A percentile compares a stretch with the other conserved stretches of the same genome.
Conservation (phyloP, 1,140 invertebrate genomes). For the Drosophila pruinosa region DNA sequence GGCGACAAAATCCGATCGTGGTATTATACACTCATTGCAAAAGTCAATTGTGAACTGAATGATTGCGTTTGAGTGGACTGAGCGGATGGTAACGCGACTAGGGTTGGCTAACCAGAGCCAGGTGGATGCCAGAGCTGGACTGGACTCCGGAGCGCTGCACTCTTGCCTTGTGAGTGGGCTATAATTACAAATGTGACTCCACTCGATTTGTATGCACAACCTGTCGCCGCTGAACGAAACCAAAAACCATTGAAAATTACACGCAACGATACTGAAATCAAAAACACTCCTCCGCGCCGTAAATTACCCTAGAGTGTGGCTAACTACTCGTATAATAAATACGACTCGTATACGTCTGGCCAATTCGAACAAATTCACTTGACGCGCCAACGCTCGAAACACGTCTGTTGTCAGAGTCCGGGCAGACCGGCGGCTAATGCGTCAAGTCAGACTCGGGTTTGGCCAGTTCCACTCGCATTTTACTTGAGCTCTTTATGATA, state of each 20-base stretch:
- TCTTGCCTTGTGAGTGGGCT: conserved; percentile 4
- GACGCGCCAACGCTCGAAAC: conserved; percentile 49
- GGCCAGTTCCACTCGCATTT: conserved; percentile 7
- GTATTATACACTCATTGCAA: conserved; percentile 8
- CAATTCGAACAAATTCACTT: conserved; percentile 46
- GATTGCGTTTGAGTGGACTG: not conserved
- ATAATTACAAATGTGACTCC: conserved; percentile 51
- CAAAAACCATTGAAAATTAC: conserved; percentile 28
- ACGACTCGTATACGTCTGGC: not conserved
- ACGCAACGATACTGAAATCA: conserved; percentile 20
- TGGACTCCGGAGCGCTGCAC: conserved; percentile 26
- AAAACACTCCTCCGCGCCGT: not conserved
- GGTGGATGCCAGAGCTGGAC: not conserved
- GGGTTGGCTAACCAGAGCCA: not conserved
- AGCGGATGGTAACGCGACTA: not conserved
- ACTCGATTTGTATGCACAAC: conserved; percentile 62
- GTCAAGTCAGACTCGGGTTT: conserved; percentile 1
- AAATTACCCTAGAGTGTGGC: conserved; percentile 10
- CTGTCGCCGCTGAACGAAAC: conserved; percentile 43
- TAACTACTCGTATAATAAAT: not conserved
- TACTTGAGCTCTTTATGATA: not conserved
- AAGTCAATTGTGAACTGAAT: conserved; percentile 48
- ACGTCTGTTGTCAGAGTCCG: conserved; percentile 44
- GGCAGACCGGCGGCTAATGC: conserved; percentile 13
- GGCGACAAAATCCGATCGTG: not conserved